These are phyloP conservation scores for Tonatia bakeri DNA, from an alignment of 2,113 vertebrate species.

Conservation along the genomic window DNA sequence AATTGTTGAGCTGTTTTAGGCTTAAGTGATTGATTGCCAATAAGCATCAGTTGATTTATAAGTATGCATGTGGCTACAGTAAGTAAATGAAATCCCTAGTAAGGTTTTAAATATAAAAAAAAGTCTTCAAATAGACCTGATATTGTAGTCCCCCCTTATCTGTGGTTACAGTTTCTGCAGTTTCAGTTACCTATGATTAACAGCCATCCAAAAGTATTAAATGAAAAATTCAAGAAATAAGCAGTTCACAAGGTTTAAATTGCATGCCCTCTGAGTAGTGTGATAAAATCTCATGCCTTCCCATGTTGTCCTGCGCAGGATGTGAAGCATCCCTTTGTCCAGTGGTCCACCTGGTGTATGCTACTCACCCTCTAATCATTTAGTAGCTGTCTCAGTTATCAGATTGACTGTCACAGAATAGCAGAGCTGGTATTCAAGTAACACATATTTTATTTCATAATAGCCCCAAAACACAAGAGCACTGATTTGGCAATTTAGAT, in stretches of 20 bases:
- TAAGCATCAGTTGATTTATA: conserved; percentile 18
- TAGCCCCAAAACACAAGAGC: neutral
- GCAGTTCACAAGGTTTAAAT: neutral
- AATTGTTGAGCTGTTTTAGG: neutral
- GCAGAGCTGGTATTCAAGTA: neutral
- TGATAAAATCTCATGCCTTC: neutral
- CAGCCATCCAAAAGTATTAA: neutral
- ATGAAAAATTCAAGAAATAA: neutral
- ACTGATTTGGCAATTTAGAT: neutral
- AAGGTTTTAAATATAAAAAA: neutral
- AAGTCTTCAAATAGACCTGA: neutral
- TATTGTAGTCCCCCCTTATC: neutral
- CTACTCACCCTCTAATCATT: neutral
- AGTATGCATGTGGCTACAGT: neutral
- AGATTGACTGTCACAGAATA: neutral
- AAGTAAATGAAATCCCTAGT: neutral
- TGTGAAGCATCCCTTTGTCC: neutral
- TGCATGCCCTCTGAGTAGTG: neutral
- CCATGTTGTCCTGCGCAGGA: neutral
- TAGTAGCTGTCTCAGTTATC: neutral
- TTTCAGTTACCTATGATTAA: neutral
- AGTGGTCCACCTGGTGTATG: too few relatives aligned
- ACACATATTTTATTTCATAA: neutral
- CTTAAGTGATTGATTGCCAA: conserved; percentile 20
- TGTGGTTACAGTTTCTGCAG: neutral